A percentile compares a stretch with the other conserved stretches of the same genome.
phyloP scores from a whole-genome alignment of 2,113 vertebrate species.

The Dolichotis patagonum region DNA sequence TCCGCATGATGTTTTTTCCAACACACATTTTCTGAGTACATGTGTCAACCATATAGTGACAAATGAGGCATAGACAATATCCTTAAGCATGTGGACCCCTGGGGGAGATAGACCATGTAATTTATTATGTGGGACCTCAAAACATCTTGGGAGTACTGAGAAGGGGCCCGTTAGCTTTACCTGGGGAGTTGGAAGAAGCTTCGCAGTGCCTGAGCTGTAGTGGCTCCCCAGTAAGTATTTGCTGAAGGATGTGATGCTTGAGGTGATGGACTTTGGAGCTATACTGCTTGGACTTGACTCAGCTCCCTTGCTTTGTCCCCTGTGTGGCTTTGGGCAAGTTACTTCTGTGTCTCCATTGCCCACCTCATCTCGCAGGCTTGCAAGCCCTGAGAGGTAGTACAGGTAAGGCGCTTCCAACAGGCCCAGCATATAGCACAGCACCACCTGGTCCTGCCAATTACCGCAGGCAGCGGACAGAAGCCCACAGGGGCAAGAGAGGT shows the following conservation, averaged over 20 bases:
- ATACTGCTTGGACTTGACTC: neutral
- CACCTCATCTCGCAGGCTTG: neutral
- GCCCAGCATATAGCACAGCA: fast-evolving
- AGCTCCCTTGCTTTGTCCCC: neutral
- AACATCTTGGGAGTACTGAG: neutral
- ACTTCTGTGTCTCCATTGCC: neutral
- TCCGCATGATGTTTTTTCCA: neutral
- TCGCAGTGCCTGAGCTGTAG: neutral
- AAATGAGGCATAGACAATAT: neutral
- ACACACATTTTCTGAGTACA: neutral
- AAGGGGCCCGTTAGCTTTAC: neutral
- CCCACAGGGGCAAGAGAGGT: neutral
- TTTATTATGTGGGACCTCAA: neutral
- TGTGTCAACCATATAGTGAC: neutral
- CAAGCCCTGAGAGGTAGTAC: neutral
- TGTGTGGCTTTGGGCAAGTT: neutral
- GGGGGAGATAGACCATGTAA: neutral
- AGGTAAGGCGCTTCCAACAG: neutral
- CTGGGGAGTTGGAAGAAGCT: neutral
- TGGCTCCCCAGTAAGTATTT: neutral
- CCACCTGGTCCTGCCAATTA: neutral
- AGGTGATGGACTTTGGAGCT: neutral
- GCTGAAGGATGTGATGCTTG: neutral
- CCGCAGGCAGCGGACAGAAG: neutral
- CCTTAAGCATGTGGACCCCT: neutral